Conservation (phyloP, 2,113 vertebrate species). For the Columba janthina region DNA sequence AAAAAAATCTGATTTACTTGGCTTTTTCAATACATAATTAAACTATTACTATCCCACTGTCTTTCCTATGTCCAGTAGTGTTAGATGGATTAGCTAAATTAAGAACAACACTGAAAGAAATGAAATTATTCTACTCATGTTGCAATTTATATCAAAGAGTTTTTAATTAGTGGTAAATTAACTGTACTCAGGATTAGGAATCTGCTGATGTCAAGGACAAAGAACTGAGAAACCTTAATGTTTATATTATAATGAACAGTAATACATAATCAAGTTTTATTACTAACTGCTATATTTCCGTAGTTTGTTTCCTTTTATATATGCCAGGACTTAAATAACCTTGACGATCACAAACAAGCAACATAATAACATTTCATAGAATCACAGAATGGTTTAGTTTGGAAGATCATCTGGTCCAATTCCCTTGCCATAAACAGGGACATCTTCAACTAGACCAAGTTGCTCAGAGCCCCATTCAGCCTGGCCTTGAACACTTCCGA, state of each 20-base stretch:
- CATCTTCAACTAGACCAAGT: neutral
- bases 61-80: neutral
- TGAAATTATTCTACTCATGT: neutral
- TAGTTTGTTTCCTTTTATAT: neutral
- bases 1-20: neutral
- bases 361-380: neutral
- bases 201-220: neutral
- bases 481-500: neutral
- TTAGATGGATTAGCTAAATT: neutral
- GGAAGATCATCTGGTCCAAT: neutral
- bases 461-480: neutral
- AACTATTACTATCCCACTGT: neutral
- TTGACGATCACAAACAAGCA: neutral
- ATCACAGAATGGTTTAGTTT: neutral
- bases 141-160: neutral
- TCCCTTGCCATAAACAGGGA: rapidly evolving
- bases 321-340: neutral
- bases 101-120: neutral
- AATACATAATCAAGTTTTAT: neutral
- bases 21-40: neutral
- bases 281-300: neutral
- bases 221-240: neutral
- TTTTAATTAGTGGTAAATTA: neutral
- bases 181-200: neutral
- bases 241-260: neutral